These are phyloP conservation scores for Elgaria multicarinata DNA, from an alignment of 2,113 vertebrate genomes.

Conservation along the genomic window DNA sequence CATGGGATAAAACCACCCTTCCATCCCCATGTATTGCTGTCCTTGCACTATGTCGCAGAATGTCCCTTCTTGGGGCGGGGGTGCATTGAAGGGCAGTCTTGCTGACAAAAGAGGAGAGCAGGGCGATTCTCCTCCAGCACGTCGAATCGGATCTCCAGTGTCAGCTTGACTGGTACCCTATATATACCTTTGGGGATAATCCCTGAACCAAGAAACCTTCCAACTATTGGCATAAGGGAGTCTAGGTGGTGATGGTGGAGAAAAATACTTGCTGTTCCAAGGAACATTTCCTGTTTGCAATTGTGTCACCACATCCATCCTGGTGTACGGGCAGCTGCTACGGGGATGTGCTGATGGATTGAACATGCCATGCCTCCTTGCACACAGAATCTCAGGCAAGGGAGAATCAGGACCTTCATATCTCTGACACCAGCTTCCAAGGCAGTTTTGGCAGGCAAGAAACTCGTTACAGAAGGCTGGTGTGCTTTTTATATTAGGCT, in stretches of 20 bases:
- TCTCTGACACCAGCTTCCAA: conserved; percentile 3
- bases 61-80: too few relatives aligned
- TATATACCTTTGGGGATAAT: too few relatives aligned
- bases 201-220: background rate
- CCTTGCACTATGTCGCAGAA: too few relatives aligned
- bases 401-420: background rate
- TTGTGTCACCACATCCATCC: background rate
- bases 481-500: conserved; percentile 12
- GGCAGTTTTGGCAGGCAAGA: conserved; percentile 6
- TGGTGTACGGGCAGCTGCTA: background rate
- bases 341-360: background rate
- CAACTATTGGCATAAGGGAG: background rate
- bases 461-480: background rate
- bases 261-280: background rate
- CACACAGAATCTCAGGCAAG: background rate
- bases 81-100: too few relatives aligned
- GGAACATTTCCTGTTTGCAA: background rate
- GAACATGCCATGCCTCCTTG: background rate
- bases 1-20: too few relatives aligned
- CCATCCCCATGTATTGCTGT: too few relatives aligned
- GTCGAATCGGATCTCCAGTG: background rate
- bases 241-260: background rate
- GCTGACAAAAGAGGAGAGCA: too few relatives aligned
- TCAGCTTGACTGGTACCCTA: background rate
- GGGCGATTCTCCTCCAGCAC: too few relatives aligned